These are phyloP conservation scores for Ryuthela nishihirai DNA, from an alignment of 2,888 invertebrate genomes.

Conservation along the genomic window DNA sequence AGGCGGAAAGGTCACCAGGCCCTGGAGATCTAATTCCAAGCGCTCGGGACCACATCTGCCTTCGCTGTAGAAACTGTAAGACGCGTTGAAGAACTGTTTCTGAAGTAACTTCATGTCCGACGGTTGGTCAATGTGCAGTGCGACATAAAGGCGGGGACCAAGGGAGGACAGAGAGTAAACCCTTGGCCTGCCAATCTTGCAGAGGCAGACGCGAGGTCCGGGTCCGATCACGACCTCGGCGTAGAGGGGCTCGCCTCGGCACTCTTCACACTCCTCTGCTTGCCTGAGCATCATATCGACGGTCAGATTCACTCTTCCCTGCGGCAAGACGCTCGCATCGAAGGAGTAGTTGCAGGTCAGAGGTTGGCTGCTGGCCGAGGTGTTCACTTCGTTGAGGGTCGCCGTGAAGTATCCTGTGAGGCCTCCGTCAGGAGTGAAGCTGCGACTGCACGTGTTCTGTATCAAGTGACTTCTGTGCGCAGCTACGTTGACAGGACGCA, in stretches of 20 bases:
- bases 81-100: constrained; percentile 61
- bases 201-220: constrained; percentile 25
- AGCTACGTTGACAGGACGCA: constrained; percentile 30
- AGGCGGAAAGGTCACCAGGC: constrained; percentile 25
- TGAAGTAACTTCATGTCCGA: constrained; percentile 31
- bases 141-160: constrained; percentile 17
- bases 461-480: constrained; percentile 3
- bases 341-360: constrained; percentile 43
- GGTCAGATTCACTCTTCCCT: constrained; percentile 41
- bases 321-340: constrained; percentile 42
- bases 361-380: not conserved
- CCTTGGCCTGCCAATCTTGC: constrained; percentile 4
- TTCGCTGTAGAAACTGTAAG: constrained; percentile 84
- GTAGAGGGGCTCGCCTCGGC: constrained; percentile 25
- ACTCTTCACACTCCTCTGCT: constrained; percentile 15
- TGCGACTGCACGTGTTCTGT: constrained; percentile 15
- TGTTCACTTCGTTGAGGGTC: not conserved
- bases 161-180: constrained; percentile 21
- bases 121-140: constrained; percentile 15
- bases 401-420: constrained; percentile 14
- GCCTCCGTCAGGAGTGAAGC: constrained; percentile 15
- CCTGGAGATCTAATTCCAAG: constrained; percentile 37
- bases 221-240: constrained; percentile 12
- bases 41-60: constrained; percentile 45
- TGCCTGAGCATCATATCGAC: constrained; percentile 12